phyloP scores from a whole-genome alignment of 2,113 vertebrate species.

The Donacobius atricapilla region DNA sequence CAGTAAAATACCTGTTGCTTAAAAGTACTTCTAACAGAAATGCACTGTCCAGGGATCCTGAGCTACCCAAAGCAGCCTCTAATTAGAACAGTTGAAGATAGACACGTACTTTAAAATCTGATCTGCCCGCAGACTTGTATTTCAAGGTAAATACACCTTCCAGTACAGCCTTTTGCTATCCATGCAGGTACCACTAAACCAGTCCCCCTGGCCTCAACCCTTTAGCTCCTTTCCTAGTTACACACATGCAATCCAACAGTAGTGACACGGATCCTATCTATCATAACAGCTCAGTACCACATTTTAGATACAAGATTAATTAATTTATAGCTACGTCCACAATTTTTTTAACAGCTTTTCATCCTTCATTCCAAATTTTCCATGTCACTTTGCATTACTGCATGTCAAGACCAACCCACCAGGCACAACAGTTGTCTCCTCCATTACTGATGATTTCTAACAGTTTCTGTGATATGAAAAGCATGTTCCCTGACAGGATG shows the following conservation, averaged over 20 bases:
- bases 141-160: background rate
- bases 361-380: background rate
- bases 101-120: background rate
- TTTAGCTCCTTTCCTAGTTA: background rate
- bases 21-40: background rate
- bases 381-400: background rate
- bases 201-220: fast-evolving
- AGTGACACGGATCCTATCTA: background rate
- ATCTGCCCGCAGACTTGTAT: background rate
- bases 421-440: background rate
- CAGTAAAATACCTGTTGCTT: background rate
- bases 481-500: background rate
- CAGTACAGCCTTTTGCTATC: background rate
- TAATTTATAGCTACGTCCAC: background rate
- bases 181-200: background rate
- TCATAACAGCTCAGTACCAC: background rate
- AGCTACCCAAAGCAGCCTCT: background rate
- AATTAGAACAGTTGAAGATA: background rate
- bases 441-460: background rate
- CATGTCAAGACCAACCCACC: background rate
- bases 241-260: background rate
- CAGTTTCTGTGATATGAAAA: background rate
- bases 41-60: background rate
- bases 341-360: background rate
- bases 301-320: background rate